Conservation (phyloP, 2,888 invertebrate genomes). For the Ephialtes manifestator region DNA sequence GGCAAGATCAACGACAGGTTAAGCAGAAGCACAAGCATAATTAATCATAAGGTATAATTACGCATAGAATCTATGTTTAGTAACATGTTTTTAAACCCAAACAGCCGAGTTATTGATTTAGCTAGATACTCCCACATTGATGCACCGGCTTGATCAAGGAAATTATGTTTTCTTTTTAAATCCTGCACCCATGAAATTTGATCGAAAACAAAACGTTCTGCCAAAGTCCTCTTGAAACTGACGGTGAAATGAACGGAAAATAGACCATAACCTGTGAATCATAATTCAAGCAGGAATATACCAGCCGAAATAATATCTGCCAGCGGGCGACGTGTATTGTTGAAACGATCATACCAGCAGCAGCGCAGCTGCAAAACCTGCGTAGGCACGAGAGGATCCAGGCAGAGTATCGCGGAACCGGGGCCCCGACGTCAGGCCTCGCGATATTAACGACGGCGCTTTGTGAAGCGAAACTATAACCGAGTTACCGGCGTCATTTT, state of each 20-base stretch:
- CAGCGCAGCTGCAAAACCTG: constrained; percentile 17
- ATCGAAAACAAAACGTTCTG: too few species aligned
- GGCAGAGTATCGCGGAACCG: constrained; percentile 52
- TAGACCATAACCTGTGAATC: constrained; percentile 31
- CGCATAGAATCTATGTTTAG: too few species aligned
- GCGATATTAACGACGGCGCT: constrained; percentile 84
- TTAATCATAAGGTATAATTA: too few species aligned
- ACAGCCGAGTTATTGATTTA: too few species aligned
- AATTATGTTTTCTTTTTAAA: constrained; percentile 14
- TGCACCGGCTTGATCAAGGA: background rate
- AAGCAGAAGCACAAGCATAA: too few species aligned
- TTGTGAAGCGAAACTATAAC: constrained; percentile 86
- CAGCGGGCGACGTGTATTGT: background rate
- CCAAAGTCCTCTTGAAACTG: background rate
- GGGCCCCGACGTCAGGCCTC: constrained; percentile 65
- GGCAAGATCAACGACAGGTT: background rate
- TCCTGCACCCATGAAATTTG: background rate
- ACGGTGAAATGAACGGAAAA: constrained; percentile 9
- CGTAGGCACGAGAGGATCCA: background rate
- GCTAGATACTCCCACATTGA: background rate
- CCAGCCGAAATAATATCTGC: constrained; percentile 14
- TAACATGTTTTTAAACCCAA: too few species aligned
- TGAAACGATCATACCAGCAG: background rate
- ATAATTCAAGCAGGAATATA: constrained; percentile 35
- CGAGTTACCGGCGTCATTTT: constrained; percentile 85